These are phyloP conservation scores for Cardiocondyla obscurior DNA, from an alignment of 1,140 invertebrate genomes.

Conservation along the genomic window DNA sequence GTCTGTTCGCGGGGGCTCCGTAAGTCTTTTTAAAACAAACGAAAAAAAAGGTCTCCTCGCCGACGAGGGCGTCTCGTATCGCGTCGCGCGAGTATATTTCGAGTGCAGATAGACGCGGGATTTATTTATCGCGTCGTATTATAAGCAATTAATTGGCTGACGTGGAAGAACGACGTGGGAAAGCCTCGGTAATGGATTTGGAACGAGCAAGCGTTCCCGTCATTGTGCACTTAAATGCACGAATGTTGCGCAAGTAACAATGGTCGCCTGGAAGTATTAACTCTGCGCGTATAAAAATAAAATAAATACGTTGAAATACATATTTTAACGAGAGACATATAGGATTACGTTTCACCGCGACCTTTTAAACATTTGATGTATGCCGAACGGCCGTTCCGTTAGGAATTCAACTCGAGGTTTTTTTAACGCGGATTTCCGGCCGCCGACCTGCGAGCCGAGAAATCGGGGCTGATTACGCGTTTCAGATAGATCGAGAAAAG, in stretches of 20 bases:
- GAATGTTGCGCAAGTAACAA: background rate
- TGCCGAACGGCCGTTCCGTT: background rate
- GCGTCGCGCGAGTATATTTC: background rate
- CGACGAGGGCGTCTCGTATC: background rate
- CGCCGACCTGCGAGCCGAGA: slow-evolving; percentile 22
- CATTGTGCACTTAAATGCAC: background rate
- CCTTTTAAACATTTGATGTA: background rate
- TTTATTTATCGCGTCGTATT: slow-evolving; percentile 31
- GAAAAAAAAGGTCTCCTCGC: background rate
- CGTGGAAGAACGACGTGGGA: background rate
- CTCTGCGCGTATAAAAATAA: background rate
- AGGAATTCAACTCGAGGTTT: slow-evolving; percentile 1
- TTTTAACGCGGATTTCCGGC: slow-evolving; percentile 14
- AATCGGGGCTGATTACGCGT: slow-evolving; percentile 48
- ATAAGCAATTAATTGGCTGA: slow-evolving; percentile 11
- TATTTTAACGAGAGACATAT: too few species aligned
- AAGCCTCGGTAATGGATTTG: slow-evolving; percentile 18
- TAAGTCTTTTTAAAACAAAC: background rate
- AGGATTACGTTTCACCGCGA: background rate
- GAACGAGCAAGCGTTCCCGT: background rate
- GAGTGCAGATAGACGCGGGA: background rate
- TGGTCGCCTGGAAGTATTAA: background rate
- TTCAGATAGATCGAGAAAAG: slow-evolving; percentile 48
- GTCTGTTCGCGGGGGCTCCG: background rate
- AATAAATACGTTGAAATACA: background rate